Base-by-base conservation (phyloP, 64 coral and sea anemone genomes). In the Actinia equina region DNA sequence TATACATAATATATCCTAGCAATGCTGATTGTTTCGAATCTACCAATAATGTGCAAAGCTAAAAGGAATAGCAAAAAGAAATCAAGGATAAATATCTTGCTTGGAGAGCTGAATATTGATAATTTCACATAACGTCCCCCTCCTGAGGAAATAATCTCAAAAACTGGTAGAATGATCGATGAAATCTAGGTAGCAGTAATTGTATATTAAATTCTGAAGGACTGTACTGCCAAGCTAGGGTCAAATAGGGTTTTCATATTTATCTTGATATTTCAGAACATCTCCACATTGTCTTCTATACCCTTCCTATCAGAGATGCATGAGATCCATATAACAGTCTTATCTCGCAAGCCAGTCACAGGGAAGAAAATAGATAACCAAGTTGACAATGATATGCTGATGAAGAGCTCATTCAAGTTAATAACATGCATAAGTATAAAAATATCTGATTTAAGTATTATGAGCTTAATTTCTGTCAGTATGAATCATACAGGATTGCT, bases 361-460 rank as follows among this genome's bases (percentile, higher is more conserved):
- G 26, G 14, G 69, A 30, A 74, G 69, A 26, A 1, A 30, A 26
- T 2, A 37, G 69, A 74, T 74, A 74, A 25, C 69, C 69, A 74
- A 74, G 26, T 41, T 74, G 69, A 74, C 69, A 74, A 74, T 74
- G 42, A 30, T 41, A 74, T 15, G 69, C 69, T 26, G 42, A 74
- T 74, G 69, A 74, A 26, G 3, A 74, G 25, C 69, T 74, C 26
- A 74, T 74, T 74, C 69, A 41, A 41, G 69, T 74, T 74, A 74
- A 74, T 74, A 74, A 74, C 23, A 30, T 74, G 69, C 41, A 74
- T 74, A 74, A 74, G 69, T 74, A 74, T 74, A 10, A 30, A 74
- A 74, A 74, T 74, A 74, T 74, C 69, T 74, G 69, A 74, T 74
- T 30, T 37, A 30, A 41, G 69, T 74, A 41, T 74, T 74, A 74